phyloP scores from a whole-genome alignment of 2,113 vertebrate species.

The Sphaerodactylus townsendi region DNA sequence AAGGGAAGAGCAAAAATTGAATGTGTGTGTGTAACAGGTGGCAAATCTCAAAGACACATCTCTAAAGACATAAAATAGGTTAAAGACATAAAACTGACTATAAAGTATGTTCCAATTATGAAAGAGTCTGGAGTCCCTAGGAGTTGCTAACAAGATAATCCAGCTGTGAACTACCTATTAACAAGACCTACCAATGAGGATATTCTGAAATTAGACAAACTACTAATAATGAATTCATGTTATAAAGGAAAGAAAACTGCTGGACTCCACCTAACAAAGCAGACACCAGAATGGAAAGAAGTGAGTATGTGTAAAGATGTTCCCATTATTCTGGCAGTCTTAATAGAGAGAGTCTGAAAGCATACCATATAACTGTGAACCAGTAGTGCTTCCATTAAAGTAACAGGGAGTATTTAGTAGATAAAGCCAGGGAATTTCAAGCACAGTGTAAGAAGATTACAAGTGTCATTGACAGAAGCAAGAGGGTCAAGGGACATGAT shows the following conservation, averaged over 20 bases:
- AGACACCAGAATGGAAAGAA: not conserved
- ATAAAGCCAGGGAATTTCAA: conserved; percentile 27
- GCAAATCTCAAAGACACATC: not conserved
- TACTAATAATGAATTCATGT: conserved; percentile 12
- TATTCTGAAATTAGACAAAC: conserved; percentile 22
- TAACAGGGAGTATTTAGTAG: not conserved
- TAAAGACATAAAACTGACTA: not conserved
- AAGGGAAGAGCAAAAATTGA: fast-evolving
- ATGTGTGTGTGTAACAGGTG: not conserved
- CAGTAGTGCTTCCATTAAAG: not conserved
- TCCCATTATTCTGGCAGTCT: conserved; percentile 1
- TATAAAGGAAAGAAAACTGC: conserved; percentile 22
- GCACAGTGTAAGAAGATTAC: conserved; percentile 39
- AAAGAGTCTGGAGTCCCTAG: not conserved
- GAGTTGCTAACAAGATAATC: conserved; percentile 23
- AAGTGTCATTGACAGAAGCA: conserved; percentile 26
- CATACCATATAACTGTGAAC: not conserved
- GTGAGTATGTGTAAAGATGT: not conserved
- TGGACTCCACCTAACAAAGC: conserved; percentile 10
- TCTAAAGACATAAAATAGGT: not conserved
- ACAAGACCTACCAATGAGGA: not conserved
- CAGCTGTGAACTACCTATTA: conserved; percentile 31
- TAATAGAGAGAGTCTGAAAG: not conserved
- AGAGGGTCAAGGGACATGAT: not conserved
- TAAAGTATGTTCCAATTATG: fast-evolving